Evolutionary conservation across 2,113 vertebrate species (phyloP), one percentile per base, ranked within the genome.

Genomic region (Ovis canadensis): DNA sequence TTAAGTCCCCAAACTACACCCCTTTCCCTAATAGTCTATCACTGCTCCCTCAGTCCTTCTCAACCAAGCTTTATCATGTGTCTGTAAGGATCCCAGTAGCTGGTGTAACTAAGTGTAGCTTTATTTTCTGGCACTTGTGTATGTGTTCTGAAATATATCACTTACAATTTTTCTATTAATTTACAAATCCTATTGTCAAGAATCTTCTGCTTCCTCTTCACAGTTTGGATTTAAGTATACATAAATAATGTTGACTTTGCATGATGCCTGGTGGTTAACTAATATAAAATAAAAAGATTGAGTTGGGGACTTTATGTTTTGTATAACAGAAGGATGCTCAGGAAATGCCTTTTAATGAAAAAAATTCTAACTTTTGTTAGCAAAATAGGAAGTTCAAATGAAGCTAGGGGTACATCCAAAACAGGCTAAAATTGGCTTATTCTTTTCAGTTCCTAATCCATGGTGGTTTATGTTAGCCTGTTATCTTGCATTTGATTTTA

Each of bases 401-500:
- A 93, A 71, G 31, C 31, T 48, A 78, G 29, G 29, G 3, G 4
- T 45, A 8, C 62, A 83, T 91, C 55, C 86, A 93, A 88, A 50
- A 77, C 21, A 95, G 23, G 23, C 57, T 86, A 7, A 82, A 88
- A 43, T 62, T 81, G 45, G 31, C 36, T 97, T 80, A 87, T 93
- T 97, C 77, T 82, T 93, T 95, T 93, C 27, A 85, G 13, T 83
- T 67, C 48, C 80, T 55, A 83, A 50, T 15, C 62, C 60, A 17
- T 80, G 55, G n/a, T 91, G 54, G 80, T 84, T 94, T 83, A 67
- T 97, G 45, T 67, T 83, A 94, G 86, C 88, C 59, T 55, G 80
- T 14, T 86, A 67, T 36, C 93, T 96, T 96, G 16, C 40, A 45
- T 88, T 94, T 97, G 67, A 94, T 94, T 97, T 96, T 94, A 92